Base-by-base conservation (phyloP, 2,113 vertebrate species). In the Paratilapia polleni region DNA sequence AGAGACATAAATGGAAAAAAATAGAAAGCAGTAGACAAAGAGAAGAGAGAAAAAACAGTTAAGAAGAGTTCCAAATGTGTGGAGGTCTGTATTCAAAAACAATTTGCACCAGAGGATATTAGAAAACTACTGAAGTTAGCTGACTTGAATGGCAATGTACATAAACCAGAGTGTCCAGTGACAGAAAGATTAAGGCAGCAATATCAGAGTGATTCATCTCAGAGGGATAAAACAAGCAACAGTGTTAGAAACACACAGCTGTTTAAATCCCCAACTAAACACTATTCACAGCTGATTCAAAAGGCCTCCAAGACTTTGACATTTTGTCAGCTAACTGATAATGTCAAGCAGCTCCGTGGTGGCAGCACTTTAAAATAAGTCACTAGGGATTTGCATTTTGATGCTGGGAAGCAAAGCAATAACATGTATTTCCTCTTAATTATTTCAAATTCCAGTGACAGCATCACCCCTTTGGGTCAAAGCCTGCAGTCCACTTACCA, bases 161-260 rank as follows among this genome's bases (percentile, higher is more conserved):
- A 91, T 88, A 89, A 90, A 89, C n/a, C 75, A 31, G n/a, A 34
- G 66, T 58, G 66, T 77, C 80, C 70, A 64, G 80, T 68, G 83
- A 85, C 70, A 78, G 24, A 70, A 20, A 76, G 66, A 74, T 56
- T 58, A 70, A 84, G 77, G 76, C 62, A 77, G 59, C 4, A 17
- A 58, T 28, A 76, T 89, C 34, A 52, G 74, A 60, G 70, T 64
- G 79, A 89, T 90, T 81, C 80, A 74, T 91, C 82, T 85, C 88
- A 82, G 57, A 80, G 84, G 77, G 49, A 56, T 22, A 76, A 88
- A 91, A 83, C 80, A 85, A 85, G 57, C 82, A 76, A 60, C 17
- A 12, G 52, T 80, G 83, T 91, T 60, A 66, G 76, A 56, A 85
- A 83, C 62, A 66, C 63, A 85, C 19, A 66, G 77, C 77, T 64